Evolutionary conservation across 2,113 vertebrate species (phyloP).

Genomic region (Zosterops japonicus): DNA sequence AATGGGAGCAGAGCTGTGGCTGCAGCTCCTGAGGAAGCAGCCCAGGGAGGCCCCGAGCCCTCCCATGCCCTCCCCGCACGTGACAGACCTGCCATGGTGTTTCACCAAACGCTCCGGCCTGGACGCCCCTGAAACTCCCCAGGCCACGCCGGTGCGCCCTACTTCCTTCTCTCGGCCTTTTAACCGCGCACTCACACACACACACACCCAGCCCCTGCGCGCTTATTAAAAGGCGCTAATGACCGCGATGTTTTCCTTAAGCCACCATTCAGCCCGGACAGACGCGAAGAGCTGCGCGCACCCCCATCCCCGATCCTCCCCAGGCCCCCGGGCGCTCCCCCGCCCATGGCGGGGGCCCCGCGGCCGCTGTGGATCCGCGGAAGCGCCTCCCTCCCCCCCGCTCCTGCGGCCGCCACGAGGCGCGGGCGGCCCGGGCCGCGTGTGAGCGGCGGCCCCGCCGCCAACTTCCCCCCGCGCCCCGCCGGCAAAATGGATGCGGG

Average conservation of each 20-base stretch:
- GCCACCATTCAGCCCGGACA: neutral
- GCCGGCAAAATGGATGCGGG: conserved; percentile 21
- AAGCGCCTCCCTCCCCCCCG: neutral
- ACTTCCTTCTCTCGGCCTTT: conserved; percentile 9
- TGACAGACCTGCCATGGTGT: neutral
- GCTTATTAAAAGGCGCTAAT: neutral
- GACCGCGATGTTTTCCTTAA: neutral
- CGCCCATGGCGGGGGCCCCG: neutral
- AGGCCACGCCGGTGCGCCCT: neutral
- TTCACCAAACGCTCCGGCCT: neutral
- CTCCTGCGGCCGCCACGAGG: neutral
- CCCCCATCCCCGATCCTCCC: neutral
- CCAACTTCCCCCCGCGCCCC: neutral
- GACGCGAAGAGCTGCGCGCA: neutral
- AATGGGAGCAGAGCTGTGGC: neutral
- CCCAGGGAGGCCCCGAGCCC: neutral
- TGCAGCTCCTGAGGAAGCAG: neutral
- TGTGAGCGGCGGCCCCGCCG: neutral
- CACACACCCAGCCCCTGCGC: neutral
- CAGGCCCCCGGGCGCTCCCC: neutral
- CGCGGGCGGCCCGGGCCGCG: neutral
- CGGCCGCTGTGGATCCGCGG: neutral
- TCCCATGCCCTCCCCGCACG: neutral
- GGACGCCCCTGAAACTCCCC: neutral
- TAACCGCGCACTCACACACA: neutral